Percentiles rank a stretch among this genome's conserved stretches.
Conservation (phyloP, 2,113 vertebrate species). For the Neogale vison region DNA sequence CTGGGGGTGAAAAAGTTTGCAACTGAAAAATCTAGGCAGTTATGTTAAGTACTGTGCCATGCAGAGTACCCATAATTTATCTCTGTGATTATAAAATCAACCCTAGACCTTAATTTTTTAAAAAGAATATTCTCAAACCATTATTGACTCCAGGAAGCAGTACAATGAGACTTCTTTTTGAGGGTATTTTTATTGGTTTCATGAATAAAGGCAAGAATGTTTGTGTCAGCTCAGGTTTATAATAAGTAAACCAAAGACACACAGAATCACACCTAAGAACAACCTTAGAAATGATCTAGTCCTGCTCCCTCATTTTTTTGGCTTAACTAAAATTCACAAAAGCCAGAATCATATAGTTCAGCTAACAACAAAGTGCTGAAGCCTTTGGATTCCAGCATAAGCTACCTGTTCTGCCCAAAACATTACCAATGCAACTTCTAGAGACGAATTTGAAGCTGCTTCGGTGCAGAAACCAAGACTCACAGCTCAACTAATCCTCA, state of each 20-base stretch:
- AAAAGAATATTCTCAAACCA: neutral
- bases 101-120: neutral
- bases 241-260: neutral
- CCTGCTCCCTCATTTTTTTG: neutral
- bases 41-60: neutral
- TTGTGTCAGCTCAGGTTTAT: neutral
- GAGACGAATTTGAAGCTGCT: neutral
- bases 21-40: neutral
- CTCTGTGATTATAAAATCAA: conserved; percentile 3
- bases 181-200: neutral
- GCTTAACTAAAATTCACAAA: neutral
- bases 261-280: neutral
- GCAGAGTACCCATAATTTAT: neutral
- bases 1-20: neutral
- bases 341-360: neutral
- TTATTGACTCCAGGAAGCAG: neutral
- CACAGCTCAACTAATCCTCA: neutral
- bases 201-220: neutral
- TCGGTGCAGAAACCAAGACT: neutral
- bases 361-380: neutral
- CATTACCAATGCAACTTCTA: neutral
- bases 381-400: neutral
- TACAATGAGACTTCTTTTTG: neutral
- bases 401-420: neutral
- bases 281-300: neutral